These are phyloP conservation scores for Sinosuthora webbiana DNA, from an alignment of 2,113 vertebrate species.

Conservation along the genomic window DNA sequence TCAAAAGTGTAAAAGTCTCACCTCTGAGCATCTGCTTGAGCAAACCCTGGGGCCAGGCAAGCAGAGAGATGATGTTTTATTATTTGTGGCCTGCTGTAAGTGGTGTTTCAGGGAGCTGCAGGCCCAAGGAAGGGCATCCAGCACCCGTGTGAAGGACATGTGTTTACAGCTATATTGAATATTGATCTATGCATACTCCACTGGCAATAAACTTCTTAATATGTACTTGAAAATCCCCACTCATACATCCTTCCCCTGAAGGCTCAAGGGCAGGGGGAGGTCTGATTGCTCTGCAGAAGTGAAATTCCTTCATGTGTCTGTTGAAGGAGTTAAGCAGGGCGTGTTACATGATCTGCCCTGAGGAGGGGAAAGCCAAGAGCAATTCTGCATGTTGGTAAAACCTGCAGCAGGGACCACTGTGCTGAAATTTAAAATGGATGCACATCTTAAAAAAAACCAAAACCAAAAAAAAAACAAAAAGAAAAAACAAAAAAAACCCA, in stretches of 20 bases:
- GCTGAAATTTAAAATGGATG: background rate
- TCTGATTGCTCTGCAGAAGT: background rate
- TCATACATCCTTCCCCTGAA: background rate
- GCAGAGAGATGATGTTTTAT: background rate
- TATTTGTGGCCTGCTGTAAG: background rate
- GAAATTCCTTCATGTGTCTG: background rate
- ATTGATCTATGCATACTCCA: constrained; percentile 41
- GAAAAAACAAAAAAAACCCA: too few species aligned
- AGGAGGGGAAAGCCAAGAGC: background rate
- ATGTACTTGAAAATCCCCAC: background rate
- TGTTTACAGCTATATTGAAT: constrained; percentile 40
- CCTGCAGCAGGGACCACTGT: background rate
- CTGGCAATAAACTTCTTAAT: constrained; percentile 20
- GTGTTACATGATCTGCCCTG: background rate
- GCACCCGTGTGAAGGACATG: background rate
- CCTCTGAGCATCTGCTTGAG: background rate
- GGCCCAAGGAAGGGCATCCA: background rate
- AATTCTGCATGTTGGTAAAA: background rate
- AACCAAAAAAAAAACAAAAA: too few species aligned
- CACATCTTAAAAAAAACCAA: background rate
- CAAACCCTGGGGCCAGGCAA: background rate
- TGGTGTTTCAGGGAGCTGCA: background rate
- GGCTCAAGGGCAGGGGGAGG: constrained; percentile 15
- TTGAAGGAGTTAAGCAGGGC: background rate
- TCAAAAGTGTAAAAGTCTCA: background rate